Evolutionary conservation across 2,113 vertebrate genomes (phyloP).

Genomic region (Sprattus sprattus): DNA sequence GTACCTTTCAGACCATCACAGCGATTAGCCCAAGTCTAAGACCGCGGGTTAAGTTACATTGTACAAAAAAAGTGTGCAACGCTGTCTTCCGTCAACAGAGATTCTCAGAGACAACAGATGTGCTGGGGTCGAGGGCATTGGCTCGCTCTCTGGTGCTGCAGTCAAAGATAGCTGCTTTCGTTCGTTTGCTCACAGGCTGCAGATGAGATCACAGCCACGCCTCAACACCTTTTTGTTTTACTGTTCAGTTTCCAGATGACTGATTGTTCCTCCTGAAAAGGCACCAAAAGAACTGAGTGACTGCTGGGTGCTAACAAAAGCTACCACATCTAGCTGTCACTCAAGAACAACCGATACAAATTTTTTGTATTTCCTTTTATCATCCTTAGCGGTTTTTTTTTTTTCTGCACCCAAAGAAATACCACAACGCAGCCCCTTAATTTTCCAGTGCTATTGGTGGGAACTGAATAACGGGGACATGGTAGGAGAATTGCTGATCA

Average conservation of each 20-base stretch:
- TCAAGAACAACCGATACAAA: background rate
- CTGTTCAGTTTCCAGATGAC: background rate
- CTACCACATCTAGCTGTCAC: background rate
- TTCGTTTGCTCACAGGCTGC: background rate
- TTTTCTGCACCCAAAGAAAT: background rate
- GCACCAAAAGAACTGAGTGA: conserved; percentile 21
- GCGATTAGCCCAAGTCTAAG: background rate
- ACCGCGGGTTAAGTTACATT: background rate
- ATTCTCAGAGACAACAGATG: background rate
- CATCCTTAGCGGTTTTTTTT: background rate
- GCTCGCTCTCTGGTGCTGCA: background rate
- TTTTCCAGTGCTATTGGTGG: background rate
- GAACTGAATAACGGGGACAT: background rate
- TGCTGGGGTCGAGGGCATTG: background rate
- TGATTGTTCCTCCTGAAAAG: conserved; percentile 27
- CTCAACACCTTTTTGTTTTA: background rate
- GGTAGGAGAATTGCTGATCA: background rate
- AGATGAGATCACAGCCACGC: background rate
- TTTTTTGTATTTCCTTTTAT: background rate
- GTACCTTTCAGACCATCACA: conserved; percentile 14
- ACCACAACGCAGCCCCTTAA: background rate
- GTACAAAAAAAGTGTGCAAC: conserved; percentile 18
- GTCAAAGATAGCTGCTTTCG: background rate
- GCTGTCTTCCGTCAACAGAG: background rate
- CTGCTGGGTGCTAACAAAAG: background rate